Percentiles rank a stretch among this genome's conserved stretches.
Evolutionary conservation across 2,888 invertebrate genomes (phyloP).

Genomic region (Seladonia tumulorum): DNA sequence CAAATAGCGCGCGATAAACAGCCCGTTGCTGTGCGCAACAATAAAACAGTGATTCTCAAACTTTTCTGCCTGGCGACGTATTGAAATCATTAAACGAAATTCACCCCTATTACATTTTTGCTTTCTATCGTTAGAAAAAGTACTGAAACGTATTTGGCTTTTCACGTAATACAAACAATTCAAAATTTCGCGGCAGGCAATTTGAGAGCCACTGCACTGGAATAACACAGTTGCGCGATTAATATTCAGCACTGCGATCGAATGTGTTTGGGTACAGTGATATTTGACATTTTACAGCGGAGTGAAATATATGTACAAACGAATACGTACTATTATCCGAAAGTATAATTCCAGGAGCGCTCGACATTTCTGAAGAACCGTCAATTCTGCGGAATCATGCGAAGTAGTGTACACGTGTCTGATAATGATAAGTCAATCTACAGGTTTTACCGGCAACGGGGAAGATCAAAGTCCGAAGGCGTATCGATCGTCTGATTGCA

Average conservation of each 20-base stretch:
- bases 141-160: no score
- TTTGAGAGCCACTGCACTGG: no score
- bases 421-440: not conserved
- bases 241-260: not conserved
- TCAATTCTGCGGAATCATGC: not conserved
- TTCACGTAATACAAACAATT: no score
- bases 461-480: not conserved
- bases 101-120: no score
- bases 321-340: not conserved
- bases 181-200: no score
- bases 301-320: not conserved
- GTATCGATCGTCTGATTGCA: slow-evolving; percentile 15
- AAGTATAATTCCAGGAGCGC: not conserved
- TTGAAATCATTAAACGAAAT: no score
- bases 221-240: not conserved
- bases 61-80: no score
- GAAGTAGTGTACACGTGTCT: not conserved
- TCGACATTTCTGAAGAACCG: no score
- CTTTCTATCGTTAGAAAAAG: no score
- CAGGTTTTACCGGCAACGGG: not conserved
- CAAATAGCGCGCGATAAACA: not conserved
- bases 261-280: not conserved
- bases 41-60: not conserved
- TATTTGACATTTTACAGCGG: not conserved
- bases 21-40: not conserved